A percentile compares a stretch with the other conserved stretches of the same genome.
These are phyloP conservation scores for Anthonomus grandis DNA, from an alignment of 1,140 invertebrate genomes.

Conservation along the genomic window DNA sequence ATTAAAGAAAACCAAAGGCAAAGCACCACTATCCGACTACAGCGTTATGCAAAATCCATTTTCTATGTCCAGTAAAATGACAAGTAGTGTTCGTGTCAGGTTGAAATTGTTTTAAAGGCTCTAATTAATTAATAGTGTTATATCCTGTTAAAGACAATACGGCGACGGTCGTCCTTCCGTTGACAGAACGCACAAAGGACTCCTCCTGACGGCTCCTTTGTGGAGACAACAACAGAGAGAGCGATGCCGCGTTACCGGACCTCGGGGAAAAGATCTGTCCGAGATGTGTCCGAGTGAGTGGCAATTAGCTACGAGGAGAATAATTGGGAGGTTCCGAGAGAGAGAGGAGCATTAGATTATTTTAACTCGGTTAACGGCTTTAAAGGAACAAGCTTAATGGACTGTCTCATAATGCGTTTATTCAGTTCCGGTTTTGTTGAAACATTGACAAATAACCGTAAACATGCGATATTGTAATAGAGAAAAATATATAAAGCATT, in stretches of 20 bases:
- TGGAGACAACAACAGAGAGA: conserved; percentile 26
- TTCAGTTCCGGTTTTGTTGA: no score
- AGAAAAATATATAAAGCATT: no score
- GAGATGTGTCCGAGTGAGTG: conserved; percentile 24
- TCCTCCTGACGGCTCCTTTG: conserved; percentile 25
- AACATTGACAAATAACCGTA: no score
- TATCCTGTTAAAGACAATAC: conserved; percentile 24
- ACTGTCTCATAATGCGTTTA: no score
- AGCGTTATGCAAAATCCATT: conserved; percentile 10
- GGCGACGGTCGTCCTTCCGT: conserved; percentile 21
- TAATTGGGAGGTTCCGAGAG: no score
- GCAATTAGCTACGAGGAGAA: conserved; percentile 20
- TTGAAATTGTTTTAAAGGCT: conserved; percentile 26
- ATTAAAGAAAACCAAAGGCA: no score
- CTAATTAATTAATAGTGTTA: conserved; percentile 30
- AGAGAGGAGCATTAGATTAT: no score
- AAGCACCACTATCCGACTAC: no score
- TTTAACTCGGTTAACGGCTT: no score
- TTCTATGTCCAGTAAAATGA: conserved; percentile 14
- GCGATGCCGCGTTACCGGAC: conserved; percentile 16
- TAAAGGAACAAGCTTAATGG: no score
- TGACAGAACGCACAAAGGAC: conserved; percentile 21
- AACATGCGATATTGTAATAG: no score
- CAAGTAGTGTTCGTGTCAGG: conserved; percentile 25
- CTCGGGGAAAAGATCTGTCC: conserved; percentile 24